These are phyloP conservation scores for Machaerirhynchus nigripectus DNA, from an alignment of 2,113 vertebrate genomes.

Conservation along the genomic window DNA sequence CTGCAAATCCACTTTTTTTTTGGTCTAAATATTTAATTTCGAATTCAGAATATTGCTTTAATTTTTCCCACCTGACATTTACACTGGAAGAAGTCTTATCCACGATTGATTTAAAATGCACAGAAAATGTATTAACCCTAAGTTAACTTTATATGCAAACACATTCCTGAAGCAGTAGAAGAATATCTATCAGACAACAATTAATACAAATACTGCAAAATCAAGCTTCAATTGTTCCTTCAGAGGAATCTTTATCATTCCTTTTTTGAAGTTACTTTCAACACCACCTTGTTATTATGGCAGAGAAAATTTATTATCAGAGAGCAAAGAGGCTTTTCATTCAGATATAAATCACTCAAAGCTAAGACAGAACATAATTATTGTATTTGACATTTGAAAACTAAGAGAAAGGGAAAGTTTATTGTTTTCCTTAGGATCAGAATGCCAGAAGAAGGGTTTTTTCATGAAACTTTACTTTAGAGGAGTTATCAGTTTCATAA, in stretches of 20 bases:
- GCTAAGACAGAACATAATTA: not conserved
- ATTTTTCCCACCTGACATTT: not conserved
- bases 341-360: not conserved
- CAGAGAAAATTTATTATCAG: not conserved
- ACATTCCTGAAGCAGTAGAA: not conserved
- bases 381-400: not conserved
- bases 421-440: not conserved
- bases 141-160: not conserved
- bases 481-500: not conserved
- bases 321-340: not conserved
- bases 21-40: not conserved
- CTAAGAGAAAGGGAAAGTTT: not conserved
- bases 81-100: not conserved
- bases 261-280: not conserved
- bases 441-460: not conserved
- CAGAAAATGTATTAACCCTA: not conserved
- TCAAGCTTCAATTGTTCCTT: not conserved
- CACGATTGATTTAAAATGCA: not conserved
- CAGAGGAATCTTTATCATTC: not conserved
- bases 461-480: not conserved
- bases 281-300: not conserved
- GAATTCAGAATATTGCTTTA: not conserved
- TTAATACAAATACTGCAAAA: not conserved
- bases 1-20: not conserved
- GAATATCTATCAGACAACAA: not conserved